Evolutionary conservation across 2,888 invertebrate species (phyloP), one percentile per base, ranked within the genome.

Genomic region (Pristionchus japonicus): DNA sequence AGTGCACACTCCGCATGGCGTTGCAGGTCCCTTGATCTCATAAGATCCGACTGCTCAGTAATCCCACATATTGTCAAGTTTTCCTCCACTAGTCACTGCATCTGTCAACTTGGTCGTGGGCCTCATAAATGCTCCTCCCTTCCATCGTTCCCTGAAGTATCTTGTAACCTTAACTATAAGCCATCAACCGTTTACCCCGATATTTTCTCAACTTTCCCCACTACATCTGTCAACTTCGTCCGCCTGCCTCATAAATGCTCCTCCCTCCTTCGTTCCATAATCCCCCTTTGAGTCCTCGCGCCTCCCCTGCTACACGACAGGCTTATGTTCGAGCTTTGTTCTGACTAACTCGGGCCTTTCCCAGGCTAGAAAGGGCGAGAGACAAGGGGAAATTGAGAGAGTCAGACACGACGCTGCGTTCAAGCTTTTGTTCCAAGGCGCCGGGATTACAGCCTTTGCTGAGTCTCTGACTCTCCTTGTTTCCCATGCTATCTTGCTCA

Each of bases 301-400:
- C 40, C 49, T 49, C 15, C 15, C 15, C 23, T 31, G 20, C 40
- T 49, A 80, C 82, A 83, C 31, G 82, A 83, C 52, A 20, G 82
- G 82, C 82, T 83, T 83, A 83, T 83, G 82, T 83, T 83, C 82
- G 52, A 83, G 82, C 82, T 83, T 83, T 83, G 49, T 47, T 82
- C 52, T 31, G 43, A 74, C 52, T 52, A 20, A 20, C 52, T 52
- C 52, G 17, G 7, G 52, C 27, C 67, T 27, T 27, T 67, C 67
- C 3, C 27, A 13, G 67, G 13, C 27, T 27, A 67, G 31, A 34
- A 23, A 4, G 7, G 17, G 2, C 34, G 67, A 27, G 31, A 67
- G 34, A 34, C 1, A 23, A 27, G 17, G 34, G 1, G 27, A 67
- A 27, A 34, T 27, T 13, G 15, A 67, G 27, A 67, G 67, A 31